Percentiles rank a stretch among this genome's conserved stretches.
These are phyloP conservation scores for Hylaeus anthracinus DNA, from an alignment of 1,140 invertebrate genomes.

Conservation along the genomic window DNA sequence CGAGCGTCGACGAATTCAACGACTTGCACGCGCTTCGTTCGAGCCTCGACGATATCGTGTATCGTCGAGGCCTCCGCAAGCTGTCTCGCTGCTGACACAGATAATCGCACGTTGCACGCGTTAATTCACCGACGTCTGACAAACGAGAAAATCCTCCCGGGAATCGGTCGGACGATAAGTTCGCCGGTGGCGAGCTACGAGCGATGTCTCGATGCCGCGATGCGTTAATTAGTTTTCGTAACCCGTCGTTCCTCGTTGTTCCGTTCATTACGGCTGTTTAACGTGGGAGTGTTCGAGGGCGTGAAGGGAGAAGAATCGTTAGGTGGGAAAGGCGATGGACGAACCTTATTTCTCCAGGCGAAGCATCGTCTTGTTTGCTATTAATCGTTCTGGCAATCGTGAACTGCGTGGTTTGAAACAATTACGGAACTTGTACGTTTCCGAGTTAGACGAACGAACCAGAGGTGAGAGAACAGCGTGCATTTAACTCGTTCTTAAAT, in stretches of 20 bases:
- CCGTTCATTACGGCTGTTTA: background rate
- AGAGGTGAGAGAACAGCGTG: too few relatives aligned
- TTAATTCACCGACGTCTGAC: constrained; percentile 55
- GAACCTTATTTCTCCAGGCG: background rate
- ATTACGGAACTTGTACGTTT: too few relatives aligned
- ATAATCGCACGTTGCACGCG: constrained; percentile 46
- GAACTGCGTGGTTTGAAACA: background rate
- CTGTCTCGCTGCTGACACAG: constrained; percentile 6
- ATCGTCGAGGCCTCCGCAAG: background rate
- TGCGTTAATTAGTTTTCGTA: constrained; percentile 24
- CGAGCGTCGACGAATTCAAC: background rate
- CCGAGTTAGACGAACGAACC: too few relatives aligned
- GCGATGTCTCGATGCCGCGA: background rate
- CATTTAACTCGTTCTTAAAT: too few relatives aligned
- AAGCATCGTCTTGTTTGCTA: background rate
- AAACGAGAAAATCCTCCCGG: constrained; percentile 47
- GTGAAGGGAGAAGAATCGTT: background rate
- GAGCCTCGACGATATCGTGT: too few relatives aligned
- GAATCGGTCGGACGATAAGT: constrained; percentile 29
- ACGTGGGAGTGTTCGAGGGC: constrained; percentile 1
- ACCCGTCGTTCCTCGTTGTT: background rate
- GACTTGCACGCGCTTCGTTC: background rate
- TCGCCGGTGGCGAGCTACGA: background rate
- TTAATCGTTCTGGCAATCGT: background rate
- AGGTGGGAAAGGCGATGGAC: background rate